Conservation (phyloP, 2,888 invertebrate genomes). For the Falcaria lacertinaria region DNA sequence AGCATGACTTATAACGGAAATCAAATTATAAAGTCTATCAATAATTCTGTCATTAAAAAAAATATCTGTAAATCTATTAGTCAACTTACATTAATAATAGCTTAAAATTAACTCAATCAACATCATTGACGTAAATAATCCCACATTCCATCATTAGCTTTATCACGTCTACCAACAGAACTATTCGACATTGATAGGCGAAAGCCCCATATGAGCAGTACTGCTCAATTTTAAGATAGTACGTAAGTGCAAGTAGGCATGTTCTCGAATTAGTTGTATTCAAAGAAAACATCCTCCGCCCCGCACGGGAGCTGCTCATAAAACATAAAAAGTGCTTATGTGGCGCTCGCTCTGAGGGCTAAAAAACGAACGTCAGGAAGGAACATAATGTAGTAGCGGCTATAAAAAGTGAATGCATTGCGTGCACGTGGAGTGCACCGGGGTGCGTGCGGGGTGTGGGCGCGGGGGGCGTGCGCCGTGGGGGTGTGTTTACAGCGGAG, state of each 20-base stretch:
- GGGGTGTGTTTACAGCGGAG: conserved; percentile 72
- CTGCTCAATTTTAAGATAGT: conserved; percentile 19
- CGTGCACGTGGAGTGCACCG: conserved; percentile 72
- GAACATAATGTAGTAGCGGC: conserved; percentile 74
- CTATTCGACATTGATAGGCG: not conserved
- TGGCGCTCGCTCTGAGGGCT: conserved; percentile 63
- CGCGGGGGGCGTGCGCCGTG: conserved; percentile 33
- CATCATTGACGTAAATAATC: no score
- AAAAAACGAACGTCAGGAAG: conserved; percentile 68
- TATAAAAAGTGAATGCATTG: conserved; percentile 76
- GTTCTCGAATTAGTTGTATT: conserved; percentile 58
- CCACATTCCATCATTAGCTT: no score
- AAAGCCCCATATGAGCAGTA: conserved; percentile 7
- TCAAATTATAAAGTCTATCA: no score
- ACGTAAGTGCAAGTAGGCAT: conserved; percentile 23
- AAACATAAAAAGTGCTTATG: conserved; percentile 76
- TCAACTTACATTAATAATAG: no score
- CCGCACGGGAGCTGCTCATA: conserved; percentile 62
- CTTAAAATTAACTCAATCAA: no score
- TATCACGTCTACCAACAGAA: not conserved
- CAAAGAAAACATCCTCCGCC: conserved; percentile 58
- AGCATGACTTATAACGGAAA: no score
- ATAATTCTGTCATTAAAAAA: no score
- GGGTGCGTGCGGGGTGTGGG: conserved; percentile 16
- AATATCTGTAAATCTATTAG: no score